A percentile compares a stretch with the other conserved stretches of the same genome.
phyloP scores from a whole-genome alignment of 2,113 vertebrate species.

The Cyprinodon tularosa region DNA sequence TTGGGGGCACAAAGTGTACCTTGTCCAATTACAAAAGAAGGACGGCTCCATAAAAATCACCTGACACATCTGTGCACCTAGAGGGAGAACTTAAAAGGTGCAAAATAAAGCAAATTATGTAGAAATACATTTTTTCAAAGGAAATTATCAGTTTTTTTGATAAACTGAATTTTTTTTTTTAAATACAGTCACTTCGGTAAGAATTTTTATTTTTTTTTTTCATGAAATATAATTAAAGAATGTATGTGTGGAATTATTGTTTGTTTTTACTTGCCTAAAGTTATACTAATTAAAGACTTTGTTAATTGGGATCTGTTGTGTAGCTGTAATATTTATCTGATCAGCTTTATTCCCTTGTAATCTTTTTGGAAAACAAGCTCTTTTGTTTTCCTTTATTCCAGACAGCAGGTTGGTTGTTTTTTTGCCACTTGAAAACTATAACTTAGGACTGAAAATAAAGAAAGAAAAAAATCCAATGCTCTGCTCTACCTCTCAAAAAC shows the following conservation, averaged over 20 bases:
- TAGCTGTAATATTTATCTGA: background rate
- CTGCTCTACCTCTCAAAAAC: constrained; percentile 66
- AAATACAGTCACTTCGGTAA: background rate
- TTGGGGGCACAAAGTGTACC: constrained; percentile 33
- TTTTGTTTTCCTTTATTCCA: background rate
- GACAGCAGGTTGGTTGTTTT: constrained; percentile 10
- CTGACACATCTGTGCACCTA: constrained; percentile 29
- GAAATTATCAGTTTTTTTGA: background rate
- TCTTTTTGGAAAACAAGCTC: constrained; percentile 15
- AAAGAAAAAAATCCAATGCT: constrained; percentile 28
- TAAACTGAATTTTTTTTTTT: background rate
- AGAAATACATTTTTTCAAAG: background rate
- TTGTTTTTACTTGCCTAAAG: no score
- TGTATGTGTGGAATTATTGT: no score
- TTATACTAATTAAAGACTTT: background rate
- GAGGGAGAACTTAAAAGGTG: constrained; percentile 7
- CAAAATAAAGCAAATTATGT: constrained; percentile 9
- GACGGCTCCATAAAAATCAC: constrained; percentile 39
- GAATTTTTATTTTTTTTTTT: background rate
- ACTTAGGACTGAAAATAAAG: constrained; percentile 14
- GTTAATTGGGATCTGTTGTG: background rate
- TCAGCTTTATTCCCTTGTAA: background rate
- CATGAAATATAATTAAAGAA: no score
- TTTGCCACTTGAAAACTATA: constrained; percentile 40
- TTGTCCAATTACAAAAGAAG: constrained; percentile 47